Percentiles rank a stretch among this genome's conserved stretches.
These are phyloP conservation scores for Kuschelorhynchus macadamiae DNA, from an alignment of 2,888 invertebrate genomes.

Conservation along the genomic window DNA sequence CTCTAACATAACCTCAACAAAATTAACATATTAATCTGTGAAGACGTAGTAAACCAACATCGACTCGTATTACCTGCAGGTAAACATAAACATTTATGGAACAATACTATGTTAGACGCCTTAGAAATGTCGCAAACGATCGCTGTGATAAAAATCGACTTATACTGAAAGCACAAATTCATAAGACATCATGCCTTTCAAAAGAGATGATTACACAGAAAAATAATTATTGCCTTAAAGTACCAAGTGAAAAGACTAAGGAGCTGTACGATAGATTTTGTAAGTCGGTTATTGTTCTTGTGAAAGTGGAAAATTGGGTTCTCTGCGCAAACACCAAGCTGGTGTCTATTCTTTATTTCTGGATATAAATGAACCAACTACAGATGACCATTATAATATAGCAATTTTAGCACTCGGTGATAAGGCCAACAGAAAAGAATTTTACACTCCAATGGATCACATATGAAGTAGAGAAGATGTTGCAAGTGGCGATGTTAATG, in stretches of 20 bases:
- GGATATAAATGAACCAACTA: constrained; percentile 1
- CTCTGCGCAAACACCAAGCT: not conserved
- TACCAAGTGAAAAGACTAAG: not conserved
- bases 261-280: not conserved
- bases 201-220: not conserved
- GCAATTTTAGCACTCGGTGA: not conserved
- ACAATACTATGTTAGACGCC: too few species aligned
- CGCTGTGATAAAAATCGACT: too few species aligned
- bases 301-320: constrained; percentile 1
- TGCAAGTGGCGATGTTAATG: too few species aligned
- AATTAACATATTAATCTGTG: too few species aligned
- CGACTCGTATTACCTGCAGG: too few species aligned
- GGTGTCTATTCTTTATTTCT: not conserved
- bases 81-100: too few species aligned
- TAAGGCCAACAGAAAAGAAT: not conserved
- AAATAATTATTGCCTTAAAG: not conserved
- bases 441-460: not conserved
- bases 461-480: not conserved
- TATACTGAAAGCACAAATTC: not conserved
- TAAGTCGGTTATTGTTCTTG: not conserved
- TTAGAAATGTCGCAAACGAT: too few species aligned
- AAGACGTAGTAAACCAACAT: too few species aligned
- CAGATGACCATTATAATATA: not conserved
- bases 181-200: not conserved
- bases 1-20: too few species aligned